Evolutionary conservation across 2,888 invertebrate species (phyloP).

Genomic region (Eupithecia inturbata): DNA sequence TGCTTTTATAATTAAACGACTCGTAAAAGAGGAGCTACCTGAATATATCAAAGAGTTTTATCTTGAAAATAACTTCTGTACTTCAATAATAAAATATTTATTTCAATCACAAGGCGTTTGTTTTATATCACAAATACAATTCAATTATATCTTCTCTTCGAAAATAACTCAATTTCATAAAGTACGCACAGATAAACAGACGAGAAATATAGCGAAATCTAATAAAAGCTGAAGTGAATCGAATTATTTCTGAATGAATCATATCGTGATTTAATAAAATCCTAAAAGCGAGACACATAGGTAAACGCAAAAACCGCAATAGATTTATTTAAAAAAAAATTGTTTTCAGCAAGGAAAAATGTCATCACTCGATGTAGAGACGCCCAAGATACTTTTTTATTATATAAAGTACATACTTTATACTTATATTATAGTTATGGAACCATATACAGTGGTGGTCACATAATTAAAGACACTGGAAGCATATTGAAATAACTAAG

Average conservation of each 20-base stretch:
- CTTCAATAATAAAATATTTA: constrained; percentile 20
- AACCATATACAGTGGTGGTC: too few relatives aligned
- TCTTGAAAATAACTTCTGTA: not conserved
- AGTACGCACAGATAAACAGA: constrained; percentile 19
- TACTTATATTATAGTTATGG: too few relatives aligned
- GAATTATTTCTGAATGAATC: constrained; percentile 26
- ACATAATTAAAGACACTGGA: too few relatives aligned
- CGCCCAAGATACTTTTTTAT: too few relatives aligned
- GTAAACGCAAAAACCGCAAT: not conserved
- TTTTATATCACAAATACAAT: constrained; percentile 20
- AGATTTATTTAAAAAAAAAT: not conserved
- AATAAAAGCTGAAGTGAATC: constrained; percentile 27
- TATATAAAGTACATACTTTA: too few relatives aligned
- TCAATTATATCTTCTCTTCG: constrained; percentile 13
- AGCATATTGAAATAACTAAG: too few relatives aligned
- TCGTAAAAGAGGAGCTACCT: not conserved
- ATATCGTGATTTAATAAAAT: constrained; percentile 23
- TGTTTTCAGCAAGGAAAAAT: not conserved
- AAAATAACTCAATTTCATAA: constrained; percentile 20
- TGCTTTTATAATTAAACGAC: not conserved
- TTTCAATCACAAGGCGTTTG: constrained; percentile 4
- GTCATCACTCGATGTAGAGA: not conserved
- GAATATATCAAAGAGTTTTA: not conserved
- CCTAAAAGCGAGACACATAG: constrained; percentile 11
- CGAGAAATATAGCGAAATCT: constrained; percentile 25